Evolutionary conservation across 2,113 vertebrate species (phyloP), one percentile per base, ranked within the genome.

Genomic region (Rallus limicola): DNA sequence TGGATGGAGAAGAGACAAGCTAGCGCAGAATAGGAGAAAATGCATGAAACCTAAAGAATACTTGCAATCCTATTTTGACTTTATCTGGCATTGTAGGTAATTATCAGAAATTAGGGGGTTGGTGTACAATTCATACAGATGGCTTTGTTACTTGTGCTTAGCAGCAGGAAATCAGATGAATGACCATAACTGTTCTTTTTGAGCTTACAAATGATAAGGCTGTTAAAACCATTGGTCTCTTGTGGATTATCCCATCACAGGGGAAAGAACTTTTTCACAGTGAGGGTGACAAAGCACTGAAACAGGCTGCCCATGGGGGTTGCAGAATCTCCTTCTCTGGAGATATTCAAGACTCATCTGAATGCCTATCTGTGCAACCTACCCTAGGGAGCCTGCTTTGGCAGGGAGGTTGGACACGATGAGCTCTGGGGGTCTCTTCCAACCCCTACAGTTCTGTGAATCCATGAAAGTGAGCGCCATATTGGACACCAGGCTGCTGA

Each of bases 401-500:
- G 44, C 44, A 46, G 44, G 44, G 44, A 17, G 44, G 44, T 18
- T 19, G 44, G 44, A 46, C 44, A 9, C 44, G 9, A 46, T 46
- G 44, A 46, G 16, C 44, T 46, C 44, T 46, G 44, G 44, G 17
- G 44, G 44, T 46, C 44, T 17, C 44, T 46, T 46, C 44, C 44
- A 46, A 18, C 44, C 44, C 44, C 17, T 46, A 46, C 44, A 46
- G 18, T 46, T 18, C 44, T 46, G 44, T 46, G 44, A 46, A 46
- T 46, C 44, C 18, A 17, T 19, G 44, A 46, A 46, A 46, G 17
- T 15, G 34, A 60, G 44, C 3, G 0, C 14, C 36, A 24, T 36
- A 7, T 6, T 42, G 14, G 36, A 31, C 5, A 34, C 48, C 26
- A 48, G 0, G 0, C 33, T 74, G 72, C 34, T 88, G 46, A 25